Percentiles rank a stretch among this genome's conserved stretches.
Evolutionary conservation across 1,140 invertebrate species (phyloP).

Genomic region (Thaumatotibia leucotreta): DNA sequence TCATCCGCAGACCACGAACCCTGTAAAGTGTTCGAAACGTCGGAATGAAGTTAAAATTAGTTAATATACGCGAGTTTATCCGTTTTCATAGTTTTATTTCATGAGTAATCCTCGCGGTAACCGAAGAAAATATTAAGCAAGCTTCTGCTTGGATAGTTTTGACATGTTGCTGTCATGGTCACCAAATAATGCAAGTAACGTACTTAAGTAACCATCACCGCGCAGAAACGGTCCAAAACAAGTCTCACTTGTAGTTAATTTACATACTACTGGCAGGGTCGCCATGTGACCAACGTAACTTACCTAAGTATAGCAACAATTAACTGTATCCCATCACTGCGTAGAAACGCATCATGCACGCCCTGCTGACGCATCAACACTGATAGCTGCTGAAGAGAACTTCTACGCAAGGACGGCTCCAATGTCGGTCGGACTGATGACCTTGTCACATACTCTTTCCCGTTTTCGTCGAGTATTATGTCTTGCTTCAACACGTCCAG

Average conservation of each 20-base stretch:
- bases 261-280: background rate
- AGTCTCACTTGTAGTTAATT: background rate
- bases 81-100: no score
- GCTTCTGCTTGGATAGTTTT: no score
- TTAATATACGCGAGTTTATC: no score
- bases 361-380: constrained; percentile 52
- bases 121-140: no score
- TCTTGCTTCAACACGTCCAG: constrained; percentile 67
- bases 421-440: constrained; percentile 25
- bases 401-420: constrained; percentile 52
- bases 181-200: no score
- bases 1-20: no score
- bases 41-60: no score
- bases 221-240: background rate
- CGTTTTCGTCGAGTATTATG: constrained; percentile 49
- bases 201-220: no score
- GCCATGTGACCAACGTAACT: background rate
- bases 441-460: constrained; percentile 39
- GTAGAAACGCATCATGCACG: constrained; percentile 45
- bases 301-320: constrained; percentile 54
- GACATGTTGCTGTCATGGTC: no score
- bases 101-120: no score
- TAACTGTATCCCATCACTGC: constrained; percentile 47
- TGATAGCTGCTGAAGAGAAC: constrained; percentile 56
- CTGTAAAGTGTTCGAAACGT: no score